Percentiles rank a stretch among this genome's conserved stretches.
Evolutionary conservation across 2,797 vertebrate species (phyloP).

Genomic region (Ciconia nigra): DNA sequence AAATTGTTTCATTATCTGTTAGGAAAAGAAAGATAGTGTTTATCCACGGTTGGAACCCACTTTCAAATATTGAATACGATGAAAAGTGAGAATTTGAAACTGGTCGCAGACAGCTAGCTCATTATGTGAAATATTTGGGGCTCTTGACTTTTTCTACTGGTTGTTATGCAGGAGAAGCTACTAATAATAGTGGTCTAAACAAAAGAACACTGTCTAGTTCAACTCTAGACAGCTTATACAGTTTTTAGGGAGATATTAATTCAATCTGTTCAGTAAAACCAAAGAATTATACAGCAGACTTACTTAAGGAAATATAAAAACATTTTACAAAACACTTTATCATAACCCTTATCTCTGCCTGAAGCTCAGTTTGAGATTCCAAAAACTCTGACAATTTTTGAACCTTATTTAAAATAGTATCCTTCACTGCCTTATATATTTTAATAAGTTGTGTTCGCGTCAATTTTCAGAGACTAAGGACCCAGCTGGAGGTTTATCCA

Average conservation of each 20-base stretch:
- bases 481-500: neutral
- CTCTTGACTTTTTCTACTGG: neutral
- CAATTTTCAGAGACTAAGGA: neutral
- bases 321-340: neutral
- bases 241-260: neutral
- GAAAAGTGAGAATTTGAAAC: neutral
- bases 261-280: neutral
- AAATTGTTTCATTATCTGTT: neutral
- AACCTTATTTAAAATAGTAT: neutral
- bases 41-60: neutral
- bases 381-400: neutral
- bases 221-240: neutral
- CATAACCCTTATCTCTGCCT: neutral
- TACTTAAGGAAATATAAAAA: neutral
- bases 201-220: neutral
- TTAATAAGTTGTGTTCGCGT: neutral
- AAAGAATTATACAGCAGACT: neutral
- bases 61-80: neutral
- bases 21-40: neutral
- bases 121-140: neutral
- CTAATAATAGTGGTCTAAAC: neutral
- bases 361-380: neutral
- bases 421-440: neutral
- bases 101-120: neutral
- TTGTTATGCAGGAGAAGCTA: neutral